phyloP scores from a whole-genome alignment of 2,113 vertebrate species.

The Callocephalon fimbriatum region DNA sequence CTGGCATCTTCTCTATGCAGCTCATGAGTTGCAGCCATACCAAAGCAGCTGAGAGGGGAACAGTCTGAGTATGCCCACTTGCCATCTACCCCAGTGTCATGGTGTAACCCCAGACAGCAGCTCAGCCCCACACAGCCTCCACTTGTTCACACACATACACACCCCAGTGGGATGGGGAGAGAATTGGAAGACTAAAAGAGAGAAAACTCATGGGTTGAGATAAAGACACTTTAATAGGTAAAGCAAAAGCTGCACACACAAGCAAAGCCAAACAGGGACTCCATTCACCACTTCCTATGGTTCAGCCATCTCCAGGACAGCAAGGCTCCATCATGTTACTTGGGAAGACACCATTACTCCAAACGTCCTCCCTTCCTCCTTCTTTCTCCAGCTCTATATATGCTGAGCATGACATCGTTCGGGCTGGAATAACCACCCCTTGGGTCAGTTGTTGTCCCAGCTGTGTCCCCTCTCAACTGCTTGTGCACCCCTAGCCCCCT shows the following conservation, averaged over 20 bases:
- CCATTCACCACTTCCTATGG: background rate
- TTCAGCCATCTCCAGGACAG: background rate
- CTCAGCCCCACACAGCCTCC: background rate
- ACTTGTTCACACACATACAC: background rate
- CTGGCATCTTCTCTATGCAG: background rate
- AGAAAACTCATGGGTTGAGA: background rate
- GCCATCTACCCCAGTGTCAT: background rate
- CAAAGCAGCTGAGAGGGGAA: background rate
- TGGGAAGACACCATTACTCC: background rate
- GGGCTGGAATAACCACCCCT: background rate
- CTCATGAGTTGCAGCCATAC: background rate
- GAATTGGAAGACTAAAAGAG: background rate
- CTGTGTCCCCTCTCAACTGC: background rate
- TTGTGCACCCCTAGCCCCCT: background rate
- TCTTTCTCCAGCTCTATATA: background rate
- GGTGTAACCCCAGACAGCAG: background rate
- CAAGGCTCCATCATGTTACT: background rate
- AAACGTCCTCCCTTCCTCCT: background rate
- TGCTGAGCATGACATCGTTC: background rate
- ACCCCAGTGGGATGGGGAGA: background rate
- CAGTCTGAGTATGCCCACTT: background rate
- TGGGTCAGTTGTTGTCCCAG: background rate
- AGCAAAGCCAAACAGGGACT: background rate
- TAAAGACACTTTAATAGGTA: background rate
- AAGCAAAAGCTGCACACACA: background rate